A percentile compares a stretch with the other conserved stretches of the same genome.
Conservation (phyloP, 2,113 vertebrate genomes). For the Quiscalus mexicanus region DNA sequence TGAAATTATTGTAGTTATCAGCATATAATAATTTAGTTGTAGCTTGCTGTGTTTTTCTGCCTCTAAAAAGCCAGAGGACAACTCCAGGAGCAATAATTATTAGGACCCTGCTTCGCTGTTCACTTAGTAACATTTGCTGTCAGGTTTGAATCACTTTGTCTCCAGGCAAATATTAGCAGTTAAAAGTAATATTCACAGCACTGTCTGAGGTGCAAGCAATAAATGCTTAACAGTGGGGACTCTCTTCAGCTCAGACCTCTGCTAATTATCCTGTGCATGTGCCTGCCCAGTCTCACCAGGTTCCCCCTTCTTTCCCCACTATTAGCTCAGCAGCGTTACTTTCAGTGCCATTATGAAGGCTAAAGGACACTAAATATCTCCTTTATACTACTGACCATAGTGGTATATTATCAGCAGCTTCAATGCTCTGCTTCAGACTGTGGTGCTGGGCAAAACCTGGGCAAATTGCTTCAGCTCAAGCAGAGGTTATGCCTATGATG, state of each 20-base stretch:
- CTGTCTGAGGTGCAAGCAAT: background rate
- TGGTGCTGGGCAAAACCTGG: background rate
- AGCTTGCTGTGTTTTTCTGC: background rate
- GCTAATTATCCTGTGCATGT: slow-evolving; percentile 1
- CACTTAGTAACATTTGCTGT: background rate
- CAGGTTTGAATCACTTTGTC: background rate
- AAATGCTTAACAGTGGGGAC: background rate
- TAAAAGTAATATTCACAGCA: slow-evolving; percentile 5
- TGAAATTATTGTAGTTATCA: background rate
- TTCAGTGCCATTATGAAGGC: background rate
- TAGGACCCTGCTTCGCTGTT: background rate
- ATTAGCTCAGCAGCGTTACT: background rate
- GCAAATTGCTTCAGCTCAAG: background rate
- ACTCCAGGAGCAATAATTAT: background rate
- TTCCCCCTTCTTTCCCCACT: background rate
- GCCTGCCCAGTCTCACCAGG: background rate
- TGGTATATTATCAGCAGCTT: background rate
- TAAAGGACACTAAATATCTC: background rate
- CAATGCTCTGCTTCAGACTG: background rate
- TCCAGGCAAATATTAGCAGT: background rate
- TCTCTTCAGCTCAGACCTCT: background rate
- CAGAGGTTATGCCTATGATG: background rate
- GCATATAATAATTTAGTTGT: slow-evolving; percentile 11
- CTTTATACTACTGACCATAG: background rate
- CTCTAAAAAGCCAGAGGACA: background rate